phyloP scores from a whole-genome alignment of 1,140 invertebrate species.

The Panagrolaimus sp. region DNA sequence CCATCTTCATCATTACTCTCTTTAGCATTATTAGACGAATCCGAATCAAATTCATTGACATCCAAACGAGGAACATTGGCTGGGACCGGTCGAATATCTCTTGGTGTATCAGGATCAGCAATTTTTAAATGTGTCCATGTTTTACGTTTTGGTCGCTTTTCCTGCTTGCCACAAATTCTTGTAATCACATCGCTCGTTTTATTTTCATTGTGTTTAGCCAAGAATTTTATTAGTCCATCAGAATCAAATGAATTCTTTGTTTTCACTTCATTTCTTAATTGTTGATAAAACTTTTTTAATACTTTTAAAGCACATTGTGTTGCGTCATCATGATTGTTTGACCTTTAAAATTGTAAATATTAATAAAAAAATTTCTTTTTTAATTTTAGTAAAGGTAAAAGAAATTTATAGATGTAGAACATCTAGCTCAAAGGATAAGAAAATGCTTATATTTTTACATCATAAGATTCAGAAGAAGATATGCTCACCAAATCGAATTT shows the following conservation, averaged over 20 bases:
- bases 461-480: too few species aligned
- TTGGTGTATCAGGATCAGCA: not conserved
- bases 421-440: too few species aligned
- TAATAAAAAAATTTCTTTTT: too few species aligned
- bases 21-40: not conserved
- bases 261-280: not conserved
- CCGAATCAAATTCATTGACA: not conserved
- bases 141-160: too few species aligned
- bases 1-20: not conserved
- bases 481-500: constrained; percentile 2
- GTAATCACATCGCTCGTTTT: not conserved
- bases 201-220: not conserved
- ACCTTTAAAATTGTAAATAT: not conserved
- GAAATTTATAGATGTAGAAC: too few species aligned
- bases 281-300: constrained; percentile 8
- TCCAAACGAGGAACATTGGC: not conserved
- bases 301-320: not conserved
- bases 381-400: too few species aligned
- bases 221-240: not conserved
- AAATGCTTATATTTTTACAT: too few species aligned
- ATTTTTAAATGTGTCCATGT: not conserved
- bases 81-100: constrained; percentile 1
- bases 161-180: not conserved
- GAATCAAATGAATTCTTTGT: too few species aligned
- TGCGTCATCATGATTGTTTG: not conserved